Evolutionary conservation across 2,797 vertebrate genomes (phyloP).

Genomic region (Notamacropus eugenii): DNA sequence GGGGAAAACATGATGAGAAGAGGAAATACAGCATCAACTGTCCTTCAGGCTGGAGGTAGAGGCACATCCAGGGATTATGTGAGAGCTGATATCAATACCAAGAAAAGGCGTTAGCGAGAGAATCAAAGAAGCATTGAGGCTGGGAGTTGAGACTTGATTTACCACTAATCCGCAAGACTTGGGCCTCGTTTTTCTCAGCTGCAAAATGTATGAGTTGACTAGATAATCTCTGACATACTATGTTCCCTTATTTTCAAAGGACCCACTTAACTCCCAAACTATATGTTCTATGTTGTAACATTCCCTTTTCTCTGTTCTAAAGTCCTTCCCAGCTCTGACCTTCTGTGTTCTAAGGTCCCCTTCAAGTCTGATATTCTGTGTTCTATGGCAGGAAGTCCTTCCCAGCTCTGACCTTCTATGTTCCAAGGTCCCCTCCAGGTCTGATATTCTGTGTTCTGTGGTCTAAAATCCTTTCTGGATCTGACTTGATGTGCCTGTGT

Average conservation of each 20-base stretch:
- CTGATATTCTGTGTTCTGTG: neutral
- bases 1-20: neutral
- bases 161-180: neutral
- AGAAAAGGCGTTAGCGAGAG: neutral
- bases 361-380: neutral
- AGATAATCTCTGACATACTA: neutral
- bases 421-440: no score
- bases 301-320: neutral
- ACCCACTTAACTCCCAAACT: neutral
- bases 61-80: neutral
- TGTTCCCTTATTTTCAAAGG: neutral
- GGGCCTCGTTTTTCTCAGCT: neutral
- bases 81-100: neutral
- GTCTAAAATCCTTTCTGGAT: neutral
- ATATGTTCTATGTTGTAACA: neutral
- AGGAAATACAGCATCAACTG: constrained; percentile 29
- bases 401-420: no score
- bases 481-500: neutral
- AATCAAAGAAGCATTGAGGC: neutral
- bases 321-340: neutral
- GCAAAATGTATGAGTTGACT: neutral
- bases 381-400: neutral
- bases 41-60: neutral
- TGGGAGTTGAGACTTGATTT: neutral
- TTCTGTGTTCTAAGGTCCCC: neutral